Conservation (phyloP, 2,888 invertebrate species). For the Andrena haemorrhoa region DNA sequence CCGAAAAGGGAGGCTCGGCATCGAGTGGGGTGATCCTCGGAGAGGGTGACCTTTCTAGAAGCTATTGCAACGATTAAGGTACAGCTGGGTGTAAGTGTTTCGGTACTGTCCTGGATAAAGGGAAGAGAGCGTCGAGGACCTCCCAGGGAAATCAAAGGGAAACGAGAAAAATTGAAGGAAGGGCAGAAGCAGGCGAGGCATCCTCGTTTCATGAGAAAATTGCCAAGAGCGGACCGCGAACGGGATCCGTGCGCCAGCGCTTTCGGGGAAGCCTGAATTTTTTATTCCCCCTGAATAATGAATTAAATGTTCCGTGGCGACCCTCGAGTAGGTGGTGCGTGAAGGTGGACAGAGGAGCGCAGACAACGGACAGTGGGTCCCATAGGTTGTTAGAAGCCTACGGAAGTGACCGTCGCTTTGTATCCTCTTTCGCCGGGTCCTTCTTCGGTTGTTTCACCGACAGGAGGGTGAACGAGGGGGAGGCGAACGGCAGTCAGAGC, state of each 20-base stretch:
- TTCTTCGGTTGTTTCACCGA: constrained; percentile 59
- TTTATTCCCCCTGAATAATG: constrained; percentile 83
- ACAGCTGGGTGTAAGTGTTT: neutral
- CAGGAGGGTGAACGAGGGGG: constrained; percentile 58
- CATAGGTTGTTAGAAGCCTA: constrained; percentile 79
- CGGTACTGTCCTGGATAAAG: neutral
- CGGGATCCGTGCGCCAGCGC: constrained; percentile 61
- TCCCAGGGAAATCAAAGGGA: constrained; percentile 19
- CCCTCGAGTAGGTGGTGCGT: constrained; percentile 66
- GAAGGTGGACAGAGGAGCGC: constrained; percentile 58
- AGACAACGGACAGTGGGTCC: constrained; percentile 68
- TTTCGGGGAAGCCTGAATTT: constrained; percentile 75
- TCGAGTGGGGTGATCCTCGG: neutral
- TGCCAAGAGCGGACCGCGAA: constrained; percentile 45
- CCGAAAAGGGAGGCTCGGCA: neutral
- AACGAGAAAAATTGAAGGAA: neutral
- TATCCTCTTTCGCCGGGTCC: constrained; percentile 76
- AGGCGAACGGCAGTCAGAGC: constrained; percentile 61
- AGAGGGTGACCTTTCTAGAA: neutral
- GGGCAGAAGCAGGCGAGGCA: constrained; percentile 11
- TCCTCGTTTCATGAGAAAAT: constrained; percentile 46
- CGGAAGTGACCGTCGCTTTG: constrained; percentile 82
- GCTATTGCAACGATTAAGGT: neutral
- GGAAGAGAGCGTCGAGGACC: neutral
- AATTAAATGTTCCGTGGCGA: constrained; percentile 83